Base-by-base conservation (phyloP, 2,888 invertebrate species). In the Polyommatus iphigenia region DNA sequence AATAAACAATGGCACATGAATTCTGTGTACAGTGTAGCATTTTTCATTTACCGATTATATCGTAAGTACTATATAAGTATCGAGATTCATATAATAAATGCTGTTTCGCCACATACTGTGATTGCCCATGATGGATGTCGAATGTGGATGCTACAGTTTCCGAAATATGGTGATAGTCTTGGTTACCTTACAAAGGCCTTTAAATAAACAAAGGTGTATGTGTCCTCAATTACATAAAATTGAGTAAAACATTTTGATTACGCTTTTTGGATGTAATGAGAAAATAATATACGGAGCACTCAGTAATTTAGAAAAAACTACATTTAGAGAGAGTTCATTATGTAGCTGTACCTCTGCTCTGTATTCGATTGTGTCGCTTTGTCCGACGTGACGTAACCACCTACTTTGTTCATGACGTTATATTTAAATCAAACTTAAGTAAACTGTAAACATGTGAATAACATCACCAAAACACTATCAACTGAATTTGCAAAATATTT, bases 281-380 rank as follows among this genome's bases (percentile, higher is more conserved):
- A 59, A 59, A 59, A 59, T 59, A 10, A 59, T 59, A 20, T 59
- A 59, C 1, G 59, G 20, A 59, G 62, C 24, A 62, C 62, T 13
- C 24, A 62, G 24, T 62, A 24, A 62, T 62, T 62, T 62, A 62
- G 62, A 62, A 24, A 62, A 62, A 62, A 62, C 24, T 24, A 62
- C 62, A 62, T 62, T 62, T 71, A 71, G 71, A 29, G 32, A 7
- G 36, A 29, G 36, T 29, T 71, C n/a, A 36, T 71, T 71, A 29
- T 36, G 71, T 71, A 24, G 62, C 13, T 10, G 62, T 62, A 62
- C 62, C 71, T 71, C 7, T 18, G 32, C 36, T 71, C 36, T 29
- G 71, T 36, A 71, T 7, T 71, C 36, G 32, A 36, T 71, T 71
- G 71, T 71, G 71, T 36, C 36, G 71, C 71, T 36, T 71, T 71